A percentile compares a stretch with the other conserved stretches of the same genome.
phyloP scores from a whole-genome alignment of 1,140 invertebrate species.

The Forficula auricularia region DNA sequence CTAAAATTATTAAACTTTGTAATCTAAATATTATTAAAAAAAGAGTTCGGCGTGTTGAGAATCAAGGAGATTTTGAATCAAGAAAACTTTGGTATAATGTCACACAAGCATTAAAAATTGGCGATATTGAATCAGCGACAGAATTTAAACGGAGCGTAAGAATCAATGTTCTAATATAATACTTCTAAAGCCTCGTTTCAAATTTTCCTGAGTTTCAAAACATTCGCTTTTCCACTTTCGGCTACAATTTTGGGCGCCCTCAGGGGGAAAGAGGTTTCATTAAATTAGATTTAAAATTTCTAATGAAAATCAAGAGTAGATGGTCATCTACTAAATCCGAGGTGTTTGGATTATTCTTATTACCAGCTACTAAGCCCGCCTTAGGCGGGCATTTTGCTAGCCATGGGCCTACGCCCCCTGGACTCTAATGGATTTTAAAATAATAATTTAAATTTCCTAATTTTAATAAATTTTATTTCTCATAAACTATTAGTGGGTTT shows the following conservation, averaged over 20 bases:
- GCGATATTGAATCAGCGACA: constrained; percentile 33
- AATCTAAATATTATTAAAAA: constrained; percentile 30
- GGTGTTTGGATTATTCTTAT: no score
- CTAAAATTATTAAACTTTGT: constrained; percentile 27
- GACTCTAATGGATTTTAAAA: no score
- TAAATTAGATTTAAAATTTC: no score
- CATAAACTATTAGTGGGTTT: no score
- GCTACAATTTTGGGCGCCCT: neutral
- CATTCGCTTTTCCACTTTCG: neutral
- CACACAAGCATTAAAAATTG: constrained; percentile 29
- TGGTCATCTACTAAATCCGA: no score
- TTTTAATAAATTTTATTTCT: no score
- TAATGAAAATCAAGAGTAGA: no score
- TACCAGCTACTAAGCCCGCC: no score
- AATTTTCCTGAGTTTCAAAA: neutral
- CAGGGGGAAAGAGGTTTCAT: neutral
- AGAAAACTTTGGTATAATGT: constrained; percentile 37
- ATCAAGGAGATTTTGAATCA: constrained; percentile 29
- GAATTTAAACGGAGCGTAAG: constrained; percentile 26
- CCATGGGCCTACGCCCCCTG: no score
- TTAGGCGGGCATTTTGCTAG: no score
- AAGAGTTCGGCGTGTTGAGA: constrained; percentile 23
- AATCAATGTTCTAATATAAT: neutral
- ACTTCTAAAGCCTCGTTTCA: neutral
- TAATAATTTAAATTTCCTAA: no score